These are phyloP conservation scores for Ornithoptera priamus DNA, from an alignment of 2,888 invertebrate genomes.

Conservation along the genomic window DNA sequence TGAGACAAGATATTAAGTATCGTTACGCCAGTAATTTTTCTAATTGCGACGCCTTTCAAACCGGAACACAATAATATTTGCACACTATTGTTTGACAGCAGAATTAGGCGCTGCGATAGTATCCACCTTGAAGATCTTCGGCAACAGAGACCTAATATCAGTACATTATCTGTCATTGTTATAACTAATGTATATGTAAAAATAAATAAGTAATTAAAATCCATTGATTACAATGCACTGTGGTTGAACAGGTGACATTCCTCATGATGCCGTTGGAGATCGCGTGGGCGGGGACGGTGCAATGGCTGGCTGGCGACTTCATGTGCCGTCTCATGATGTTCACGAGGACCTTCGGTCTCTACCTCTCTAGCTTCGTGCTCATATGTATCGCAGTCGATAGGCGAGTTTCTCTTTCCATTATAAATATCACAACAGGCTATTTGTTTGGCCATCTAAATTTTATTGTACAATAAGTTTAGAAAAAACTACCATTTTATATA, in stretches of 20 bases:
- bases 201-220: too few relatives aligned
- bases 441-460: background rate
- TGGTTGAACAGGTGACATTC: constrained; percentile 85
- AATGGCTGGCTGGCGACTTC: constrained; percentile 91
- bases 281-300: constrained; percentile 92
- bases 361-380: constrained; percentile 91
- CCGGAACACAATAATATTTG: too few relatives aligned
- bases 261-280: constrained; percentile 95
- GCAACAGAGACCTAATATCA: too few relatives aligned
- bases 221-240: background rate
- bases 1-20: too few relatives aligned
- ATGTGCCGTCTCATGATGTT: constrained; percentile 93
- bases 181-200: too few relatives aligned
- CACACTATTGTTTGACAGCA: too few relatives aligned
- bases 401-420: constrained; percentile 68
- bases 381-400: constrained; percentile 94
- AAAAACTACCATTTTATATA: background rate
- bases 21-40: too few relatives aligned
- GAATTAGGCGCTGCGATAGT: too few relatives aligned
- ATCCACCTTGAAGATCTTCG: too few relatives aligned
- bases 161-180: too few relatives aligned
- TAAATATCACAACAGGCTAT: background rate
- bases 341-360: constrained; percentile 92
- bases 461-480: background rate
- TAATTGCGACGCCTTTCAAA: too few relatives aligned